Evolutionary conservation across 2,113 vertebrate species (phyloP).

Genomic region (Rhinoderma darwinii): DNA sequence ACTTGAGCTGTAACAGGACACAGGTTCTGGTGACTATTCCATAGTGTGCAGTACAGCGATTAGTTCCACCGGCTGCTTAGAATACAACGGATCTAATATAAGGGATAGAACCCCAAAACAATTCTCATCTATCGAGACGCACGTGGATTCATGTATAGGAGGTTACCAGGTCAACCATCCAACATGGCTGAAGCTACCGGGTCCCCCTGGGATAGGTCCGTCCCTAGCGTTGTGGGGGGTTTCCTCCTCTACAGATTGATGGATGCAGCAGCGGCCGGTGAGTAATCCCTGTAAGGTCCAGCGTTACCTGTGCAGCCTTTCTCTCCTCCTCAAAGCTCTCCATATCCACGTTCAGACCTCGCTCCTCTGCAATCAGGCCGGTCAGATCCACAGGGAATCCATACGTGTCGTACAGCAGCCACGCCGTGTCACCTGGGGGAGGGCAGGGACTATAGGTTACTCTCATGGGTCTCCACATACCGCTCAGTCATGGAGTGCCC

Average conservation of each 20-base stretch:
- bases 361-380: conserved; percentile 94
- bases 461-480: not conserved
- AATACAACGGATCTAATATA: too few relatives aligned
- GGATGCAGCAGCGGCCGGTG: not conserved
- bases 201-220: too few relatives aligned
- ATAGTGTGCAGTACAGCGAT: not conserved
- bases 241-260: not conserved
- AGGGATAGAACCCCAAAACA: too few relatives aligned
- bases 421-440: conserved; percentile 89
- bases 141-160: too few relatives aligned
- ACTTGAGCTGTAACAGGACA: conserved; percentile 80
- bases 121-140: too few relatives aligned
- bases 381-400: conserved; percentile 96
- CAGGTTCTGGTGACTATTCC: not conserved
- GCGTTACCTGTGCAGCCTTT: conserved; percentile 88
- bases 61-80: too few relatives aligned
- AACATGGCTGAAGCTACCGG: too few relatives aligned
- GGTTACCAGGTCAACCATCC: too few relatives aligned
- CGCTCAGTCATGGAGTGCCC: not conserved
- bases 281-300: not conserved
- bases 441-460: not conserved
- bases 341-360: conserved; percentile 87
- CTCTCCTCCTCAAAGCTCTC: conserved; percentile 93
- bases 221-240: not conserved
- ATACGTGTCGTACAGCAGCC: conserved; percentile 95